These are phyloP conservation scores for Syngnathus rostellatus DNA, from an alignment of 2,797 vertebrate genomes.

Conservation along the genomic window DNA sequence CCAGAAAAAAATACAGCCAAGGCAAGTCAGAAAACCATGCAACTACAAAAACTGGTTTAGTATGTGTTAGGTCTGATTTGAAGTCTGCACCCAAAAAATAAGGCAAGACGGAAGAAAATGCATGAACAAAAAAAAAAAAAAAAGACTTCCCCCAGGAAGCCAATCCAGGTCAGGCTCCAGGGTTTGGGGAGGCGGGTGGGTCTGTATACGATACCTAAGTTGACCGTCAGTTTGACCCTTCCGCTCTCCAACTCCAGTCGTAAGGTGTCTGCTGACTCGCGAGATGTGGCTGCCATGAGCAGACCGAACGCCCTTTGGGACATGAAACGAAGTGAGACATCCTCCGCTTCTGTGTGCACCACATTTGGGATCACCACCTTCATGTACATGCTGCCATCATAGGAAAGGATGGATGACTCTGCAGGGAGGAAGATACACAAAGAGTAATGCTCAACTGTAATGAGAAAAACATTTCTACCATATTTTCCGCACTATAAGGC, in stretches of 20 bases:
- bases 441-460: not conserved
- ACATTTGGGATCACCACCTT: constrained; percentile 88
- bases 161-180: constrained; percentile 10
- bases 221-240: constrained; percentile 93
- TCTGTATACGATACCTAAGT: constrained; percentile 89
- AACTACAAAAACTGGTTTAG: constrained; percentile 43
- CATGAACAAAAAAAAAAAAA: constrained; percentile 12
- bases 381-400: constrained; percentile 97
- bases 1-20: constrained; percentile 43
- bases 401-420: constrained; percentile 93
- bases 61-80: constrained; percentile 36
- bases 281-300: constrained; percentile 88
- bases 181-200: constrained; percentile 6
- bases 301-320: constrained; percentile 92
- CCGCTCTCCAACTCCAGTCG: constrained; percentile 90
- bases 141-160: constrained; percentile 18
- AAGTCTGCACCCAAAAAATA: constrained; percentile 29
- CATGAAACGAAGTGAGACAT: constrained; percentile 94
- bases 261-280: constrained; percentile 88
- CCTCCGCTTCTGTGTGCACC: constrained; percentile 94
- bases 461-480: too few relatives aligned
- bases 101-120: constrained; percentile 20
- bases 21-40: constrained; percentile 62
- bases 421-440: constrained; percentile 28
- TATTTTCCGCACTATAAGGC: too few relatives aligned